Conservation (phyloP, 2,797 vertebrate species). For the Masticophis lateralis region DNA sequence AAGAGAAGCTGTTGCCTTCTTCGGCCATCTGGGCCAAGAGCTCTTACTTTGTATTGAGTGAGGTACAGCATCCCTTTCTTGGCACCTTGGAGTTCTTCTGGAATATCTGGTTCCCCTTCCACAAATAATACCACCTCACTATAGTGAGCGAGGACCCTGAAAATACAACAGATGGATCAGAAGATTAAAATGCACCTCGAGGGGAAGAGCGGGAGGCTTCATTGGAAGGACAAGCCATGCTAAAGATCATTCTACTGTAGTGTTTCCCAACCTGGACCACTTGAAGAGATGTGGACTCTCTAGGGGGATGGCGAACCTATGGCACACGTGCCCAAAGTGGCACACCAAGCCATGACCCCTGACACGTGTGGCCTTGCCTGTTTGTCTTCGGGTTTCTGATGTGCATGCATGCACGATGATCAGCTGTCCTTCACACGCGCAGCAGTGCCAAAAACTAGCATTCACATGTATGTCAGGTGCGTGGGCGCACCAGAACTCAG, state of each 20-base stretch:
- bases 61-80: conserved; percentile 32
- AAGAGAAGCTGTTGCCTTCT: not conserved
- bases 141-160: conserved; percentile 28
- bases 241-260: not conserved
- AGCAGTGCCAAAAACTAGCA: no score
- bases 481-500: no score
- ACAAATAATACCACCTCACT: not conserved
- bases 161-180: not conserved
- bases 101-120: conserved; percentile 9
- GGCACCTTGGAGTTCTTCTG: conserved; percentile 20
- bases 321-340: no score
- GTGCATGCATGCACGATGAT: no score
- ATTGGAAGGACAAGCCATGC: no score
- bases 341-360: no score
- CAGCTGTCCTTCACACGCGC: no score
- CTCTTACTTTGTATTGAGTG: conserved; percentile 35
- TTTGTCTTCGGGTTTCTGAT: no score
- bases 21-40: not conserved
- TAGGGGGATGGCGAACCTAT: no score
- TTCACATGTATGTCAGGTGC: no score
- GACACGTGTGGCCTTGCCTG: no score
- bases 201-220: no score
- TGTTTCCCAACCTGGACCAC: not conserved
- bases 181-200: not conserved
- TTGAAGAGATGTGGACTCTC: not conserved